Evolutionary conservation across 2,888 invertebrate species (phyloP).

Genomic region (Aquatica leii): DNA sequence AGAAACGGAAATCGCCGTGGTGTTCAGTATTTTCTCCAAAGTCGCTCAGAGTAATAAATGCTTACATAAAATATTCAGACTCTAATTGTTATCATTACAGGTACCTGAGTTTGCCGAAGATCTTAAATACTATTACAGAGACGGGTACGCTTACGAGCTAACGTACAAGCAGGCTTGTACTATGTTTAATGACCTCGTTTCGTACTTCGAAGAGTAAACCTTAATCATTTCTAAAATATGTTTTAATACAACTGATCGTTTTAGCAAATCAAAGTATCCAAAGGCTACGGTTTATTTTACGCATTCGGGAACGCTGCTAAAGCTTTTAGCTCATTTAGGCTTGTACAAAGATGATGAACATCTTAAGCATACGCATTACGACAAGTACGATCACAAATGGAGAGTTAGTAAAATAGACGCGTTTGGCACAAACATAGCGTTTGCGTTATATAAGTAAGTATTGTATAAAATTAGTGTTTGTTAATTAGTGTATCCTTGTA

Average conservation of each 20-base stretch:
- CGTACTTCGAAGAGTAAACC: constrained; percentile 45
- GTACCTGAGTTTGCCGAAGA: constrained; percentile 79
- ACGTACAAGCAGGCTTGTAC: constrained; percentile 80
- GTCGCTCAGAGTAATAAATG: constrained; percentile 63
- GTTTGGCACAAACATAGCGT: constrained; percentile 81
- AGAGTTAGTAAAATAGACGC: constrained; percentile 66
- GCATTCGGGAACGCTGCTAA: constrained; percentile 84
- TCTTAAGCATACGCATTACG: constrained; percentile 59
- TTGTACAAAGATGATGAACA: constrained; percentile 72
- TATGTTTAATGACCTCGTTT: constrained; percentile 74
- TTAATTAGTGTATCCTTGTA: background rate
- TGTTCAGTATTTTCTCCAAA: constrained; percentile 74
- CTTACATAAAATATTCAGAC: background rate
- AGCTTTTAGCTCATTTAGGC: constrained; percentile 75
- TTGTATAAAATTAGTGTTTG: constrained; percentile 45
- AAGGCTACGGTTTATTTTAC: constrained; percentile 75
- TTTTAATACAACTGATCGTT: no score
- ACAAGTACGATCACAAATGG: constrained; percentile 41
- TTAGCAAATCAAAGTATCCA: constrained; percentile 52
- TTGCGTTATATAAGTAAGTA: constrained; percentile 74
- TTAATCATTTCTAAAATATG: background rate
- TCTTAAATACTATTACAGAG: constrained; percentile 81
- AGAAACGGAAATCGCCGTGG: constrained; percentile 74
- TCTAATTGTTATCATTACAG: constrained; percentile 57
- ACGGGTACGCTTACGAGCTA: constrained; percentile 80